These are phyloP conservation scores for Vidua macroura DNA, from an alignment of 2,113 vertebrate species.

Conservation along the genomic window DNA sequence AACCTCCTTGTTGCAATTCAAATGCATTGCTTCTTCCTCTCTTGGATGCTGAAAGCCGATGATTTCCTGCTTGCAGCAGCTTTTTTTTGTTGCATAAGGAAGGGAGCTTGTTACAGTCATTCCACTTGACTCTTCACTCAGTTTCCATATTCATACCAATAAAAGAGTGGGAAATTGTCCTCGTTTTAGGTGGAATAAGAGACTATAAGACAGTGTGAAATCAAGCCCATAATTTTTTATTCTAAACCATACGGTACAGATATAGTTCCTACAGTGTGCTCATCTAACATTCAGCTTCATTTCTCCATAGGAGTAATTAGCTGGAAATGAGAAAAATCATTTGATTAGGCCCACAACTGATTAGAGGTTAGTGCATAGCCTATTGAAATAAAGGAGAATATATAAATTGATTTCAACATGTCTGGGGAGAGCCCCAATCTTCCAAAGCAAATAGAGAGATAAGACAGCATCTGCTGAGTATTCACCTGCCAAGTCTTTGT, in stretches of 20 bases:
- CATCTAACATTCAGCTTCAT: constrained; percentile 40
- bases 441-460: constrained; percentile 63
- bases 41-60: background rate
- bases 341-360: constrained; percentile 47
- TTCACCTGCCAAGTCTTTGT: constrained; percentile 52
- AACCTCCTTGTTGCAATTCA: background rate
- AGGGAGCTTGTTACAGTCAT: background rate
- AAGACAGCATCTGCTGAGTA: constrained; percentile 57
- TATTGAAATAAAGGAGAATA: constrained; percentile 18
- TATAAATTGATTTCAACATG: constrained; percentile 52
- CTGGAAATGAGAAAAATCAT: constrained; percentile 41
- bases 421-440: constrained; percentile 37
- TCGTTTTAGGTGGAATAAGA: background rate
- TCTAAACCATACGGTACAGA: background rate
- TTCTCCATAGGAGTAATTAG: constrained; percentile 41
- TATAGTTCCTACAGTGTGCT: background rate
- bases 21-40: background rate
- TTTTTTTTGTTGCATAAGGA: background rate
- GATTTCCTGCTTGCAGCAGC: background rate
- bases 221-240: constrained; percentile 14
- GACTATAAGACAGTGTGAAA: background rate
- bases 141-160: background rate
- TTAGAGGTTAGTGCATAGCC: background rate
- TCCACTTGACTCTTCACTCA: background rate
- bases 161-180: background rate